These are phyloP conservation scores for Chydorus sphaericus DNA, from an alignment of 2,888 invertebrate species.

Conservation along the genomic window DNA sequence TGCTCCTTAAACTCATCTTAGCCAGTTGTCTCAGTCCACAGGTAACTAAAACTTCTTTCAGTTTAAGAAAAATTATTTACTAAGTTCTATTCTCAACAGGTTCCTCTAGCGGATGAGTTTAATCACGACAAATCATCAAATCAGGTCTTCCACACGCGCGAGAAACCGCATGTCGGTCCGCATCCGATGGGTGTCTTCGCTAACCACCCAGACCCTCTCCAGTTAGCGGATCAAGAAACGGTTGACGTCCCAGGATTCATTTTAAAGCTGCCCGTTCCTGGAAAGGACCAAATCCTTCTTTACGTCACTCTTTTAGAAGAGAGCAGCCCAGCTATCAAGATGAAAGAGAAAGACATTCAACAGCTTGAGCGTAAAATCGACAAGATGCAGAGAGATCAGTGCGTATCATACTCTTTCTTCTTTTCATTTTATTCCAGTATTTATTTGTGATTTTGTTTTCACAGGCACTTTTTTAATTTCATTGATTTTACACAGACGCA, in stretches of 20 bases:
- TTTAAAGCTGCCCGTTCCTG: constrained; percentile 53
- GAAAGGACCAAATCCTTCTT: constrained; percentile 69
- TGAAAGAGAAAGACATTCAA: neutral
- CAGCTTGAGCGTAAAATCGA: neutral
- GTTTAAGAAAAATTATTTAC: too few species aligned
- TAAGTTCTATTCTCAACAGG: too few species aligned
- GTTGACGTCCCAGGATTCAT: constrained; percentile 40
- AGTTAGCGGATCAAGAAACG: constrained; percentile 60
- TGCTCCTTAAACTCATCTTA: constrained; percentile 61
- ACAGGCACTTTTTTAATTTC: constrained; percentile 47
- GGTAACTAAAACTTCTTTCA: too few species aligned
- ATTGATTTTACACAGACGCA: constrained; percentile 57
- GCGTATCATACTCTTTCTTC: too few species aligned
- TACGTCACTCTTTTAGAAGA: constrained; percentile 80
- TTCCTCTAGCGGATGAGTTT: constrained; percentile 76
- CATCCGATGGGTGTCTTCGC: constrained; percentile 85
- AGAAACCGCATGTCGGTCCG: constrained; percentile 74
- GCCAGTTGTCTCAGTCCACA: constrained; percentile 91
- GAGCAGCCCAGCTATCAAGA: constrained; percentile 62
- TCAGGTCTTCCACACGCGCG: constrained; percentile 68
- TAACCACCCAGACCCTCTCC: constrained; percentile 59
- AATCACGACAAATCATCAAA: constrained; percentile 76
- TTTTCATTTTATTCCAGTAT: too few species aligned
- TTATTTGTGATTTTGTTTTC: too few species aligned
- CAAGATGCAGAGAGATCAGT: constrained; percentile 35